Conservation (phyloP, 2,888 invertebrate species). For the Folsomia candida region DNA sequence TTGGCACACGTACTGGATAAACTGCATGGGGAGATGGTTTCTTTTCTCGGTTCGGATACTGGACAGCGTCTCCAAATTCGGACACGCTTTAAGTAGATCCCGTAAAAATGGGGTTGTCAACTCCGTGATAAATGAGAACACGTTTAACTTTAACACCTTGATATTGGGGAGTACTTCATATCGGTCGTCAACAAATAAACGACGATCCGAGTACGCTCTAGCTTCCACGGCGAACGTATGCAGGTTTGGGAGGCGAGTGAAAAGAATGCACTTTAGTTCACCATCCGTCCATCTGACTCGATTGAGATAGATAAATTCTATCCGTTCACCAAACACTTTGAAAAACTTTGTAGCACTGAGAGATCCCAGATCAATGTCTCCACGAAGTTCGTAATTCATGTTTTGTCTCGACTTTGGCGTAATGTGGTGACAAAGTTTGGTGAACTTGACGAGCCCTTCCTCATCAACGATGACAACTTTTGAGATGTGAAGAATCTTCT, state of each 20-base stretch:
- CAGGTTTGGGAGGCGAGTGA: conserved; percentile 39
- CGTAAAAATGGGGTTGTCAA: conserved; percentile 38
- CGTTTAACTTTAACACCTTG: conserved; percentile 34
- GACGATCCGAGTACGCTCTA: conserved; percentile 35
- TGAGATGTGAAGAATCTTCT: conserved; percentile 25
- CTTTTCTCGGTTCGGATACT: conserved; percentile 33
- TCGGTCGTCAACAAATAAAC: conserved; percentile 31
- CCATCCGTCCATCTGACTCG: conserved; percentile 41
- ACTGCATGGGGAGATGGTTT: conserved; percentile 42
- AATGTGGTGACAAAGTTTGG: not conserved
- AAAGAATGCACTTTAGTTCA: conserved; percentile 33
- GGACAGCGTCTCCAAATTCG: conserved; percentile 40
- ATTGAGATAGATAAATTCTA: conserved; percentile 40
- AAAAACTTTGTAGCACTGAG: conserved; percentile 35
- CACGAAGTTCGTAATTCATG: conserved; percentile 36
- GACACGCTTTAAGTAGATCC: conserved; percentile 37
- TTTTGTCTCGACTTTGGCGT: not conserved
- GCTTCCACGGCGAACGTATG: conserved; percentile 39
- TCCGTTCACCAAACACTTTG: conserved; percentile 24
- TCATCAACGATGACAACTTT: conserved; percentile 38
- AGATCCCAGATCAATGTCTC: conserved; percentile 38
- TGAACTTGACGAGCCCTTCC: conserved; percentile 25
- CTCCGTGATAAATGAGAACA: conserved; percentile 41
- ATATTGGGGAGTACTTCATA: conserved; percentile 34
- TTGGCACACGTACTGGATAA: conserved; percentile 42